Conservation (phyloP, 1,140 invertebrate genomes). For the Lucilia cuprina region DNA sequence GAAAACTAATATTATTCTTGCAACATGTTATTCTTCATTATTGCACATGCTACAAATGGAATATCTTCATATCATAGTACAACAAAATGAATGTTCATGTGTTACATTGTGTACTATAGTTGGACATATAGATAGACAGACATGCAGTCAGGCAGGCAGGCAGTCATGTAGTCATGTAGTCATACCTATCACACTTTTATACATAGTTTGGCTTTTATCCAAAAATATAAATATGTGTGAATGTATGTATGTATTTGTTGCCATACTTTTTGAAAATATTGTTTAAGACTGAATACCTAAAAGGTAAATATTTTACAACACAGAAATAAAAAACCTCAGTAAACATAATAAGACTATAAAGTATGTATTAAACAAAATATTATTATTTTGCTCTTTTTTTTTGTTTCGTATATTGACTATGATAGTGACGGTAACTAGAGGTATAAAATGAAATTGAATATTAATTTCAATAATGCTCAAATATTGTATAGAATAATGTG, state of each 20-base stretch:
- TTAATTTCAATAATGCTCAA: not conserved
- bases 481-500: no score
- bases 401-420: not conserved
- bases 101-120: not conserved
- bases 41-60: not conserved
- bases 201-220: not conserved
- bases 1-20: not conserved
- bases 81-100: not conserved
- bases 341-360: not conserved
- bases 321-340: not conserved
- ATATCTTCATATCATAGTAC: not conserved
- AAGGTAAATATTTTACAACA: not conserved
- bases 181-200: not conserved
- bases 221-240: not conserved
- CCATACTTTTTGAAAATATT: not conserved
- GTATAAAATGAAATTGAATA: not conserved
- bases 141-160: not conserved
- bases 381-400: not conserved
- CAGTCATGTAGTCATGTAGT: not conserved
- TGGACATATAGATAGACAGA: not conserved
- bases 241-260: no score
- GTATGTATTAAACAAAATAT: not conserved
- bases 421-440: not conserved
- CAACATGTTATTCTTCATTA: not conserved
- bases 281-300: not conserved